Base-by-base conservation (phyloP, 2,113 vertebrate species). In the Colistium nudipinnis region DNA sequence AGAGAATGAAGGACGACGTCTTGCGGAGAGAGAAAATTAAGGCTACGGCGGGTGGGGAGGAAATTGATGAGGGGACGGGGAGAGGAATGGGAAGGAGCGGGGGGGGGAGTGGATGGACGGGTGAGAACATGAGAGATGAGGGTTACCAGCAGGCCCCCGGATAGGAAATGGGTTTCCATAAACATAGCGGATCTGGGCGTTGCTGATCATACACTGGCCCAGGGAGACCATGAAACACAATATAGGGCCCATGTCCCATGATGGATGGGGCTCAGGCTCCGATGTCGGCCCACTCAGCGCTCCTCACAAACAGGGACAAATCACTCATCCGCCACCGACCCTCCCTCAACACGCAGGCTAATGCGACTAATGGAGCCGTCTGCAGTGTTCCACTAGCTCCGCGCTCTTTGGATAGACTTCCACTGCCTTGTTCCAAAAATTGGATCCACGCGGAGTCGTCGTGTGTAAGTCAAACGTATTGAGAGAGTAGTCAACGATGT, bases 331-430 rank as follows among this genome's bases (percentile, higher is more conserved):
- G 17, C 74, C 62, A 25, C 76, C 43, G 22, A 20, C 43, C n/a
- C 43, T 62, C 64, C 70, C 31, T 67, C 83, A 72, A 71, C 69
- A 78, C 20, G 3, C 27, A 56, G 61, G 19, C 72, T 80, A 86
- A 89, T 86, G 80, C 75, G 70, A 73, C 80, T 88, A 91, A 89
- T 88, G 80, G 85, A 90, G 82, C 59, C 71, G 70, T 88, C 78
- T 19, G 65, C 74, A 49, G 54, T 28, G 64, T 56, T 53, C 5
- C 35, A 78, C 84, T 51, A 54, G 38, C 35, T 44, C 52, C 62
- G 70, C 70, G 67, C 51, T 80, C 47, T 74, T 69, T 66, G 44
- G 79, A 70, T 64, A 28, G 55, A 81, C 67, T 61, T 48, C 62
- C 52, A 35, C 55, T 59, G 49, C 33, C 20, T 65, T 13, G 12